Base-by-base conservation (phyloP, 2,888 invertebrate species). In the Deroplatys truncata region DNA sequence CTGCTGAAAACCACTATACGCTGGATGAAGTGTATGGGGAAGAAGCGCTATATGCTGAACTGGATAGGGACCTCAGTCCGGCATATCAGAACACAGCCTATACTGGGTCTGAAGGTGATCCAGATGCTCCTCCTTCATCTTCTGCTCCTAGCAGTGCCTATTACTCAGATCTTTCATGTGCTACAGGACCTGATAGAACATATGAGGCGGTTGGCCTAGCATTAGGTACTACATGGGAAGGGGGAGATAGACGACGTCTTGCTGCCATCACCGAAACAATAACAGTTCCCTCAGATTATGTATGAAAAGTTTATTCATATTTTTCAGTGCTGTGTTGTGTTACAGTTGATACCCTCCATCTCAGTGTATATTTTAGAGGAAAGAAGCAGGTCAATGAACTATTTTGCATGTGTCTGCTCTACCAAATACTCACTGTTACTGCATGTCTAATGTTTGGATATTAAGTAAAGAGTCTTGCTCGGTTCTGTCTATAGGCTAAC, bases 61-160 rank as follows among this genome's bases (percentile, higher is more conserved):
- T 96, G 91, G 96, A 96, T 93, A 94, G 95, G 86, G 95, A 96
- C 92, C 94, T 93, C 92, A 90, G 88, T 92, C 96, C 96, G 20
- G 96, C 96, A 88, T 96, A 96, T 92, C 96, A 96, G 92, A 96
- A 96, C 93, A 96, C 96, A 28, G 96, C 95, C 31, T 96, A 96
- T 93, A 95, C 94, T 89, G 93, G 93, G 84, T 93, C 93, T 91
- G 94, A 94, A 91, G 94, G 94, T 15, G 95, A 95, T 91, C 94
- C 94, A 20, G 95, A 95, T 88, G 94, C 95, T 7, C 95, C 95
- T 85, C 93, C 94, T 85, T 95, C 95, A 49, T 95, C 95, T 90
- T 95, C 95, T 90, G 96, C 96, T 15, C 96, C 96, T n/a, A 96
- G 96, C 92, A 96, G 96, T 93, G 96, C 96, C 43, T 96, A 96